phyloP scores from a whole-genome alignment of 2,888 invertebrate genomes.

The Drosophila paramelanica region DNA sequence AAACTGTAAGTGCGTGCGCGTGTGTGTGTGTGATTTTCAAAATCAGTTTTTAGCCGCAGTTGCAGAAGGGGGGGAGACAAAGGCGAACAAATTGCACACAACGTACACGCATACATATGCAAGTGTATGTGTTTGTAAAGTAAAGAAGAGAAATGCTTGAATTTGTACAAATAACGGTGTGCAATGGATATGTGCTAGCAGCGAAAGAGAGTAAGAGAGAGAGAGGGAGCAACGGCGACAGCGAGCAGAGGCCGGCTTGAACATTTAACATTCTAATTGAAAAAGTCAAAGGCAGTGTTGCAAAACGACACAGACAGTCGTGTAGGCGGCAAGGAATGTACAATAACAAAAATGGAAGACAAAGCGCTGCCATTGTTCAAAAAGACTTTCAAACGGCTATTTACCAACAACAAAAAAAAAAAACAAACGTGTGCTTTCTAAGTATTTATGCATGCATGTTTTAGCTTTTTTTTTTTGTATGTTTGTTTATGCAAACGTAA shows the following conservation, averaged over 20 bases:
- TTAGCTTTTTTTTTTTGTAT: slow-evolving; percentile 24
- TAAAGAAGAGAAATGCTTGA: slow-evolving; percentile 58
- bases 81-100: slow-evolving; percentile 18
- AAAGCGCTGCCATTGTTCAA: slow-evolving; percentile 65
- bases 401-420: slow-evolving; percentile 16
- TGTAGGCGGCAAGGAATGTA: slow-evolving; percentile 54
- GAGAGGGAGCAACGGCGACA: slow-evolving; percentile 23
- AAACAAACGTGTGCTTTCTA: slow-evolving; percentile 26
- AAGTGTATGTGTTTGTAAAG: slow-evolving; percentile 14
- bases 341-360: slow-evolving; percentile 47
- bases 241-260: slow-evolving; percentile 19
- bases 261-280: slow-evolving; percentile 68
- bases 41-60: slow-evolving; percentile 27
- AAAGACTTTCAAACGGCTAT: slow-evolving; percentile 45
- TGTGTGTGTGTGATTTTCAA: slow-evolving; percentile 31
- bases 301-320: slow-evolving; percentile 35
- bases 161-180: slow-evolving; percentile 46
- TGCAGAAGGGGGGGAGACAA: slow-evolving; percentile 10
- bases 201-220: background rate
- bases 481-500: slow-evolving; percentile 51
- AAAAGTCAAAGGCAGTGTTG: slow-evolving; percentile 59
- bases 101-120: background rate
- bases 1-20: slow-evolving; percentile 6
- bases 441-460: slow-evolving; percentile 22
- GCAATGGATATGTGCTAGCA: slow-evolving; percentile 20